These are phyloP conservation scores for Pica pica DNA, from an alignment of 2,113 vertebrate species.

Conservation along the genomic window DNA sequence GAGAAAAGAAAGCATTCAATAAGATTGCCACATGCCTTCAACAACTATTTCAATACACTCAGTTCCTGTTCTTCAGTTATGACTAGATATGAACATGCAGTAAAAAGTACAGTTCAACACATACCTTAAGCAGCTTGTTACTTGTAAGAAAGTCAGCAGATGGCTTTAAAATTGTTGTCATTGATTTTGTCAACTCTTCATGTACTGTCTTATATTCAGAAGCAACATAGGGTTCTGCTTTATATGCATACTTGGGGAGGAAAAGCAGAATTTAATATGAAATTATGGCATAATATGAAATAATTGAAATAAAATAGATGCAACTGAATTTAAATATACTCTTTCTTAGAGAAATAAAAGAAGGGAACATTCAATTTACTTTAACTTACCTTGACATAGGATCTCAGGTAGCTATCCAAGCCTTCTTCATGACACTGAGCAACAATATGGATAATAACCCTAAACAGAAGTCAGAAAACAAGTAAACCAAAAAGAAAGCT, in stretches of 20 bases:
- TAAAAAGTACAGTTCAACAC: not conserved
- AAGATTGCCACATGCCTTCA: not conserved
- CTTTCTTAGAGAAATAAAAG: not conserved
- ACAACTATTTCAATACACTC: not conserved
- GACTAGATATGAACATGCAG: not conserved
- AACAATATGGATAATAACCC: conserved; percentile 97
- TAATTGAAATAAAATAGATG: not conserved
- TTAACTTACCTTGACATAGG: conserved; percentile 90
- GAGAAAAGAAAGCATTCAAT: conserved; percentile 36
- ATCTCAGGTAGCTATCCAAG: conserved; percentile 92
- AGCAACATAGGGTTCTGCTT: conserved; percentile 84
- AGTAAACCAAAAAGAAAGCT: conserved; percentile 24
- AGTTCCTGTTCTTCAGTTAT: not conserved
- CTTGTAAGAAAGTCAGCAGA: conserved; percentile 97
- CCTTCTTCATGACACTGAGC: conserved; percentile 97
- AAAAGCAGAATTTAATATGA: not conserved
- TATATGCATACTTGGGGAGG: conserved; percentile 86
- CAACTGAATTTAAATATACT: not conserved
- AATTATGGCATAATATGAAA: not conserved
- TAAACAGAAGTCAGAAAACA: conserved; percentile 63
- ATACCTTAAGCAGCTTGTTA: conserved; percentile 97
- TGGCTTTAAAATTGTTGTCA: conserved; percentile 95
- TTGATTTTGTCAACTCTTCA: conserved; percentile 94
- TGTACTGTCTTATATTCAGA: conserved; percentile 86
- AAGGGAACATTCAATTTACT: not conserved